Evolutionary conservation across 23 tunicate species (phyloP), one percentile per base, ranked within the genome.

Genomic region (Phallusia fumigata): DNA sequence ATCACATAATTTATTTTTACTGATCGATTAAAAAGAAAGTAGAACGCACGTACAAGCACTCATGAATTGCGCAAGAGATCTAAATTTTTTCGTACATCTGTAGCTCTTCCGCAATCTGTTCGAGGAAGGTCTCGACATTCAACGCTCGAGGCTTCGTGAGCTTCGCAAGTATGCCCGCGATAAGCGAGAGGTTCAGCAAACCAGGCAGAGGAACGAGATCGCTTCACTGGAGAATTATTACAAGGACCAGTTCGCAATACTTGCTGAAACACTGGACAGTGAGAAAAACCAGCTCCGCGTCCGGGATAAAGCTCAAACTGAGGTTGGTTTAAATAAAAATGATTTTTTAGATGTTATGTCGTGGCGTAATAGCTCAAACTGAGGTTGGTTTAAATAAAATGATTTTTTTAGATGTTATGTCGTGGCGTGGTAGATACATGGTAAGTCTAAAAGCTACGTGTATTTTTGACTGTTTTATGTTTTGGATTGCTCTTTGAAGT

Each of bases 31-130:
- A n/a, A n/a, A n/a, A n/a, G n/a, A n/a, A n/a, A n/a, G n/a, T 40
- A 40, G 8, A 40, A 40, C 5, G 47, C 5, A 40, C 47, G 10
- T 40, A 10, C 47, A 10, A 40, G 5, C 47, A 40, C 10, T 40
- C 47, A 40, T 40, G 10, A 3, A 3, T 40, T 40, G 47, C 10
- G 47, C 47, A 40, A 40, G 47, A 40, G 8, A 40, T 40, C 47
- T 40, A 40, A 40, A 75, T 8, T 33, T 12, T 21, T 22, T 86
- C 44, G n/a, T 73, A 28, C 35, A 10, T 78, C 49, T 79, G 40
- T 85, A 94, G 98, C 85, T 94, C 6, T 94, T 94, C 86, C 89
- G 89, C 72, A 95, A 91, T 36, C 74, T 94, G 76, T 94, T 94
- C 78, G 98, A 94, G 76, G 98, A 94, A 78, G 98, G 98, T 8